Evolutionary conservation across 2,888 invertebrate species (phyloP).

Genomic region (Agrypnus murinus): DNA sequence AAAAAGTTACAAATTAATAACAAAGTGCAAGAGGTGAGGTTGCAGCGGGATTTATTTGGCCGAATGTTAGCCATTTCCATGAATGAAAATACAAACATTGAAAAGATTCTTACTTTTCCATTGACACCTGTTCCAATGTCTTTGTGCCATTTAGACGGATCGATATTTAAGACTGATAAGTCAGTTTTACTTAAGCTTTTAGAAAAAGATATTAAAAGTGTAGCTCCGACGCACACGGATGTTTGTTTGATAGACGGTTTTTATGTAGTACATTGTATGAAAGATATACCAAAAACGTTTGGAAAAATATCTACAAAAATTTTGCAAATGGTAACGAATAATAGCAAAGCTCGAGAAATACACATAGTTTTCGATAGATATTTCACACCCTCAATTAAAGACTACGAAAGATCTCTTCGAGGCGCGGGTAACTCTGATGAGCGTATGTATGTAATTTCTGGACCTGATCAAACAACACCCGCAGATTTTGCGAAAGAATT

Average conservation of each 20-base stretch:
- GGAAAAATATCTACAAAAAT: constrained; percentile 46
- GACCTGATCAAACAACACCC: no score
- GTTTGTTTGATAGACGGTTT: constrained; percentile 49
- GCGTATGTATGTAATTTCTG: no score
- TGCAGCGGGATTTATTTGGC: constrained; percentile 52
- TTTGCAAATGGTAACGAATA: constrained; percentile 38
- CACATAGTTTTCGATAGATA: no score
- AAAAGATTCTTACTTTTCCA: constrained; percentile 55
- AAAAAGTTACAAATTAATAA: constrained; percentile 30
- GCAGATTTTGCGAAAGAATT: no score
- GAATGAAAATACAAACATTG: constrained; percentile 52
- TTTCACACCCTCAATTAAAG: no score
- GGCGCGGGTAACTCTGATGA: no score
- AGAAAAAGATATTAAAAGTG: constrained; percentile 35
- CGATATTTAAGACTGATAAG: constrained; percentile 58
- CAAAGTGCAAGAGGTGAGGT: constrained; percentile 44
- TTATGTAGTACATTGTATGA: constrained; percentile 51
- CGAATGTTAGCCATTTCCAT: constrained; percentile 43
- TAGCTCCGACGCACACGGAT: no score
- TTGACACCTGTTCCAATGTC: constrained; percentile 57
- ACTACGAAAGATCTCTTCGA: no score
- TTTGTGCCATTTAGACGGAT: constrained; percentile 57
- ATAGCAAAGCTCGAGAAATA: no score
- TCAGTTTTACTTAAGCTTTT: constrained; percentile 53
- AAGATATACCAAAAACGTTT: constrained; percentile 51